phyloP scores from a whole-genome alignment of 2,888 invertebrate species.

The Mongoloraphidia duomilia region DNA sequence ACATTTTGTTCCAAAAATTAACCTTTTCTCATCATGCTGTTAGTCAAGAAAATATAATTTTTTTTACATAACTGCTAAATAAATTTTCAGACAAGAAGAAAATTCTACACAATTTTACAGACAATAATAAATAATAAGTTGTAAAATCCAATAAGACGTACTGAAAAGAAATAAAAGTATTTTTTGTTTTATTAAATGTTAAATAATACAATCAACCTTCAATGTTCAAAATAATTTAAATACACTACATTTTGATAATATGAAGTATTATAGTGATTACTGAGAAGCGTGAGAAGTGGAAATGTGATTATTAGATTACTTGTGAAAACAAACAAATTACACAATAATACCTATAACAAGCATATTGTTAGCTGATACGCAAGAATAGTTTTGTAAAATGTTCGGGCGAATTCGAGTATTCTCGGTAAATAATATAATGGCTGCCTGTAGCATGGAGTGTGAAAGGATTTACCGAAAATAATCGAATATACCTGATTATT shows the following conservation, averaged over 20 bases:
- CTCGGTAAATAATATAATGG: too few species aligned
- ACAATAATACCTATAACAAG: too few species aligned
- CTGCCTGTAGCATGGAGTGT: too few species aligned
- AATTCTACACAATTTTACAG: not conserved
- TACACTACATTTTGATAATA: not conserved
- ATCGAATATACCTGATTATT: too few species aligned
- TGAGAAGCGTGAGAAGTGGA: not conserved
- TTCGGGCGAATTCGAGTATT: too few species aligned
- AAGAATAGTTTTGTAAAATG: too few species aligned
- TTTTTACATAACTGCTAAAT: too few species aligned
- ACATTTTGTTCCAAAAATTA: not conserved
- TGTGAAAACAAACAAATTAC: too few species aligned
- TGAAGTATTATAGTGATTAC: not conserved
- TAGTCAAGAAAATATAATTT: too few species aligned
- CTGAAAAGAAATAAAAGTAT: not conserved
- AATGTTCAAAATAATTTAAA: not conserved
- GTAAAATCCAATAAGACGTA: not conserved
- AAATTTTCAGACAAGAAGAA: not conserved
- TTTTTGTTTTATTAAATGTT: not conserved
- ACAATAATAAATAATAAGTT: not conserved
- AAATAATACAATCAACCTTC: constrained; percentile 1
- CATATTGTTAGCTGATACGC: too few species aligned
- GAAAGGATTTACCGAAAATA: too few species aligned
- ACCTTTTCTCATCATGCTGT: too few species aligned
- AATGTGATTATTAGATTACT: not conserved